phyloP scores from a whole-genome alignment of 1,140 invertebrate genomes.

The Danaus melanippus region DNA sequence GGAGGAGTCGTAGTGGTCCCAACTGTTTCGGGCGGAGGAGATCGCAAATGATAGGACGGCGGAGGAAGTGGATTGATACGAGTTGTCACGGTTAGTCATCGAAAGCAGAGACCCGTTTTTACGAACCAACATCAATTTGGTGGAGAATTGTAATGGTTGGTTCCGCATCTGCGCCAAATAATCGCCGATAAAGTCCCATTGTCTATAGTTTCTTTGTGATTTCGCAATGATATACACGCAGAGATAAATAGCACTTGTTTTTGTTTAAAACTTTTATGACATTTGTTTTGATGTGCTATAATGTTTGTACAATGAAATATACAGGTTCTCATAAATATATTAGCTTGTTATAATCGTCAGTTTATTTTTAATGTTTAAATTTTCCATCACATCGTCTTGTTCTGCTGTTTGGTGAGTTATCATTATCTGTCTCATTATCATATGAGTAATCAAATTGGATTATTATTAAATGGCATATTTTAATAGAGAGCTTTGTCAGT shows the following conservation, averaged over 20 bases:
- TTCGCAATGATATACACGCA: slow-evolving; percentile 41
- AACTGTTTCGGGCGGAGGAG: slow-evolving; percentile 59
- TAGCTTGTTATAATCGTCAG: background rate
- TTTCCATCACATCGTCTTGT: too few species aligned
- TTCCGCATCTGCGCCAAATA: slow-evolving; percentile 38
- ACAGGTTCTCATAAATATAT: background rate
- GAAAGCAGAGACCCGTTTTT: slow-evolving; percentile 44
- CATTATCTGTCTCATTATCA: too few species aligned
- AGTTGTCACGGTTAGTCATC: slow-evolving; percentile 64
- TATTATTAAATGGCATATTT: too few species aligned
- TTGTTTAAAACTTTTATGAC: slow-evolving; percentile 37
- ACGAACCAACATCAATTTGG: slow-evolving; percentile 34
- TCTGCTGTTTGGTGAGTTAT: too few species aligned
- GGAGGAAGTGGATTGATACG: slow-evolving; percentile 57
- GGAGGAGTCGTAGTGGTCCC: slow-evolving; percentile 39
- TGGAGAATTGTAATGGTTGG: slow-evolving; percentile 35
- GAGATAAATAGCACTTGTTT: slow-evolving; percentile 59
- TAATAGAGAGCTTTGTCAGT: too few species aligned
- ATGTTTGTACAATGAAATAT: slow-evolving; percentile 5
- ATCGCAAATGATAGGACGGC: slow-evolving; percentile 38
- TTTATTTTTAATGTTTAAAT: background rate
- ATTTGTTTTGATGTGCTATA: slow-evolving; percentile 25
- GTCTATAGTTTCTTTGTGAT: slow-evolving; percentile 64
- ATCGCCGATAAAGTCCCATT: slow-evolving; percentile 50
- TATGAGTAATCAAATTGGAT: too few species aligned